These are phyloP conservation scores for Azorinus chamasolen DNA, from an alignment of 2,888 invertebrate species.

Conservation along the genomic window DNA sequence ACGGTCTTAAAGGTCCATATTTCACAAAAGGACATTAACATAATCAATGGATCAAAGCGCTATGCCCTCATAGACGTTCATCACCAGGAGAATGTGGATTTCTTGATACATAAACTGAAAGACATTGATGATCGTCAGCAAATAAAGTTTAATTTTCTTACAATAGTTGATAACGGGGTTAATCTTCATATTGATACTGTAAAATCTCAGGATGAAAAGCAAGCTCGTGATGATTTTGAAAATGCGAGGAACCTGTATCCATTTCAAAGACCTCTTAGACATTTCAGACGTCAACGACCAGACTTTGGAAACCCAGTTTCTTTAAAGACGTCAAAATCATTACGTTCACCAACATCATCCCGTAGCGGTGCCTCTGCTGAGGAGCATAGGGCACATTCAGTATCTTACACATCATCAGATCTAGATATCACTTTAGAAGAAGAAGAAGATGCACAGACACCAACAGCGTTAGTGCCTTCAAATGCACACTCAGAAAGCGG, in stretches of 20 bases:
- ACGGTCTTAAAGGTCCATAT: conserved; percentile 44
- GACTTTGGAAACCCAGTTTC: conserved; percentile 41
- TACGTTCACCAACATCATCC: conserved; percentile 19
- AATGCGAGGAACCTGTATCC: conserved; percentile 51
- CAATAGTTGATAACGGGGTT: conserved; percentile 43
- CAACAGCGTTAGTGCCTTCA: not conserved
- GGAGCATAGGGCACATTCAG: not conserved
- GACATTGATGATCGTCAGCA: conserved; percentile 57
- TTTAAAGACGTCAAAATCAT: conserved; percentile 21
- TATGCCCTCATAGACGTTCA: conserved; percentile 70
- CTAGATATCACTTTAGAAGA: conserved; percentile 51
- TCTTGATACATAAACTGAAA: conserved; percentile 49
- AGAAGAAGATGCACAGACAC: conserved; percentile 4
- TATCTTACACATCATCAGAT: conserved; percentile 22
- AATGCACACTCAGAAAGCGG: not conserved
- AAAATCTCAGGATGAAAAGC: conserved; percentile 59
- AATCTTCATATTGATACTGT: conserved; percentile 56
- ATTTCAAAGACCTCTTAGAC: conserved; percentile 44
- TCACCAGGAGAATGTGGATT: conserved; percentile 62
- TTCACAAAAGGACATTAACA: conserved; percentile 54
- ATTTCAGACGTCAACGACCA: conserved; percentile 24
- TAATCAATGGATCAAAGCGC: conserved; percentile 56
- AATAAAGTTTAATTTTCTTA: conserved; percentile 59
- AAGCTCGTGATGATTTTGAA: conserved; percentile 60
- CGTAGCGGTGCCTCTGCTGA: not conserved